Conservation (phyloP, 2,113 vertebrate genomes). For the Grantiella picta region DNA sequence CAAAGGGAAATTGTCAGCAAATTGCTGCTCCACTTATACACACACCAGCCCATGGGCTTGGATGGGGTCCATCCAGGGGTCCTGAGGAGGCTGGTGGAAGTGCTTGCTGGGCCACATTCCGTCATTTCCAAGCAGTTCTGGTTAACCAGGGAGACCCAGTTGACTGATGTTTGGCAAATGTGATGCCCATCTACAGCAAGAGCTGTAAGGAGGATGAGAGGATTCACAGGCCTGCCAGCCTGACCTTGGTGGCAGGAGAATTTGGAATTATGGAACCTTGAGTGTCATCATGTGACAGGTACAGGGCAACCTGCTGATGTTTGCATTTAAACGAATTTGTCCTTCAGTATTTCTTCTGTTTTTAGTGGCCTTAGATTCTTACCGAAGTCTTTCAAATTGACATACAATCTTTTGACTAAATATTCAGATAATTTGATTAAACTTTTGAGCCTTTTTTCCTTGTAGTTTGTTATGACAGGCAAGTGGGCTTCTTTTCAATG, state of each 20-base stretch:
- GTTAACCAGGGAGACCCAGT: no score
- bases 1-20: background rate
- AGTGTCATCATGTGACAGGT: rapidly evolving
- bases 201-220: background rate
- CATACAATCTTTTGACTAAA: background rate
- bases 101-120: no score
- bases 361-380: background rate
- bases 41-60: background rate
- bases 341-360: background rate
- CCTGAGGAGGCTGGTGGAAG: background rate
- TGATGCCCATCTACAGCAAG: no score
- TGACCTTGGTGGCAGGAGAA: rapidly evolving
- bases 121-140: background rate
- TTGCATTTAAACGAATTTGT: background rate
- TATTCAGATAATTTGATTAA: background rate
- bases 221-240: background rate
- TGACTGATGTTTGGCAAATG: background rate
- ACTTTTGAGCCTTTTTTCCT: background rate
- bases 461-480: background rate
- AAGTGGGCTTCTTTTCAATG: background rate
- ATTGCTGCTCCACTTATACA: background rate
- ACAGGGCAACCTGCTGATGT: rapidly evolving
- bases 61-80: background rate
- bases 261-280: rapidly evolving
- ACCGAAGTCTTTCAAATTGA: background rate